Conservation (phyloP, 1,140 invertebrate genomes). For the Asobara japonica region DNA sequence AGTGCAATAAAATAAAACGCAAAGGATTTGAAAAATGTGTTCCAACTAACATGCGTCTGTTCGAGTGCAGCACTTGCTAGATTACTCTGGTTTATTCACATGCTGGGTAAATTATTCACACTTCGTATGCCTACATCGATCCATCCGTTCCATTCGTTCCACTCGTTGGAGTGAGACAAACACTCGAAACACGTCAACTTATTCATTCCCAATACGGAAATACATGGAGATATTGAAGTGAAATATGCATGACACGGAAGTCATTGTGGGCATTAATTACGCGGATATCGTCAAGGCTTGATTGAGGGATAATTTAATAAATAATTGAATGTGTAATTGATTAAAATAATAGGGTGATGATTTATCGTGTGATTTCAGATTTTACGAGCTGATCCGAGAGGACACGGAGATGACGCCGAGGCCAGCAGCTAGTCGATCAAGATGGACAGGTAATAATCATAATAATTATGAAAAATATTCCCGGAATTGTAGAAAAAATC, state of each 20-base stretch:
- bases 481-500: too few species aligned
- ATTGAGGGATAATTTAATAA: not conserved
- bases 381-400: not conserved
- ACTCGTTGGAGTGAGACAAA: not conserved
- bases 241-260: not conserved
- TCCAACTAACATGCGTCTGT: not conserved
- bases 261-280: not conserved
- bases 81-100: not conserved
- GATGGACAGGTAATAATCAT: constrained; percentile 4
- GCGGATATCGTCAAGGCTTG: not conserved
- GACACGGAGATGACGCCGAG: constrained; percentile 7
- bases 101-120: not conserved
- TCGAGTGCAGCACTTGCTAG: not conserved
- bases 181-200: not conserved
- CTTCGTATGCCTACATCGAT: not conserved
- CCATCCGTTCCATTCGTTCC: not conserved
- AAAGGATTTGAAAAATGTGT: too few species aligned
- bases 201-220: not conserved
- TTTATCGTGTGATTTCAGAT: not conserved
- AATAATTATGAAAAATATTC: too few species aligned
- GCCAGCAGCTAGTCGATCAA: not conserved
- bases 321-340: not conserved
- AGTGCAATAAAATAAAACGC: not conserved
- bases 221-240: not conserved
- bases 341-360: not conserved